Evolutionary conservation across 2,113 vertebrate species (phyloP), one percentile per base, ranked within the genome.

Genomic region (Erinaceus europaeus): DNA sequence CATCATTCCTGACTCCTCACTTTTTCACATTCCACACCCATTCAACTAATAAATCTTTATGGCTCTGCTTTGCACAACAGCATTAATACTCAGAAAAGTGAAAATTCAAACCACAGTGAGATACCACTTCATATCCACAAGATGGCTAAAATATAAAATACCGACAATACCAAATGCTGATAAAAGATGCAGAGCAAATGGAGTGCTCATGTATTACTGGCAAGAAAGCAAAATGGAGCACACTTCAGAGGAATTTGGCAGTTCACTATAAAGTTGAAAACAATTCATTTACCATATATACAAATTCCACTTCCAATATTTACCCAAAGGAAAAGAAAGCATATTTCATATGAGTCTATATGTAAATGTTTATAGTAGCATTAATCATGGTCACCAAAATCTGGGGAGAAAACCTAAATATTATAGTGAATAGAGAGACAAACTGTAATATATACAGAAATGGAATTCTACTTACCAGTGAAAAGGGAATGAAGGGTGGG

Each of bases 131-230:
- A 76, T 36, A 53, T 25, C 18, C 11, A 62, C 25, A 81, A 5
- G 59, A 65, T 90, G 75, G 21, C 88, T 73, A 77, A 89, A 90
- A 69, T 57, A n/a, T 90, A 90, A 88, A 86, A 40, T 64, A 68
- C 6, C 34, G 8, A 62, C 61, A 86, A 84, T 48, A 80, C 25
- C 57, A 90, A 80, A 92, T 69, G 29, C 46, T 86, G 23, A 86
- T 18, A n/a, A 29, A 81, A 11, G 18, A 59, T 81, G 9, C 64
- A 86, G 77, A 86, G n/a, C 50, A 76, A 86, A 48, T 88, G 29
- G 62, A 86, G 83, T 57, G 67, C 46, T 64, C 69, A 68, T 52
- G 3, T 61, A 14, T 40, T 93, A 36, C 52, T 69, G n/a, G 7
- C 29, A 90, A 59, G 44, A 91, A 72, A 52, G 15, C 36, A 83